Conservation (phyloP, 2,888 invertebrate species). For the Catocala fraxini region DNA sequence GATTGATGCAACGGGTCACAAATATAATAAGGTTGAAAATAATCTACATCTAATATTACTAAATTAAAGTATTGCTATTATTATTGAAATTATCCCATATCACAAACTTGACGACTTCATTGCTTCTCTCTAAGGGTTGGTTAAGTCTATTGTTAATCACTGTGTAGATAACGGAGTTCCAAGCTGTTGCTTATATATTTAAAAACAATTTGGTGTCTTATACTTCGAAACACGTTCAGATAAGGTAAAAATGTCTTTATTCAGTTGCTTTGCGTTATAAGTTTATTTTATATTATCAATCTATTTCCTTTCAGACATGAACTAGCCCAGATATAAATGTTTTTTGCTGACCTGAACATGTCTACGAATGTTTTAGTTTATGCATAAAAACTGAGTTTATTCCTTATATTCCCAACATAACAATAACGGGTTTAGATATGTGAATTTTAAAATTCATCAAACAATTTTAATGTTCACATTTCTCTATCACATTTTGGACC, state of each 20-base stretch:
- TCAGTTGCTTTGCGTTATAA: background rate
- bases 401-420: slow-evolving; percentile 43
- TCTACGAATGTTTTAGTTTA: slow-evolving; percentile 32
- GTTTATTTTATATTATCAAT: background rate
- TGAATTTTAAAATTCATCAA: slow-evolving; percentile 48
- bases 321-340: background rate
- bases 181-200: slow-evolving; percentile 30
- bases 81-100: slow-evolving; percentile 58
- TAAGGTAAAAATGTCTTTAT: too few species aligned
- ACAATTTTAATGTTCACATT: slow-evolving; percentile 63
- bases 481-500: slow-evolving; percentile 78
- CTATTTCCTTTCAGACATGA: background rate
- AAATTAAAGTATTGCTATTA: slow-evolving; percentile 45
- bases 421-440: slow-evolving; percentile 52
- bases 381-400: slow-evolving; percentile 43
- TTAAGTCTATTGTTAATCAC: slow-evolving; percentile 36
- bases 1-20: slow-evolving; percentile 36
- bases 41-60: slow-evolving; percentile 57
- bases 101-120: slow-evolving; percentile 69
- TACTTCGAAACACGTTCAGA: slow-evolving; percentile 33
- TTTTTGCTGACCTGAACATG: slow-evolving; percentile 21
- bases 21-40: slow-evolving; percentile 42
- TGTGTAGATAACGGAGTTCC: slow-evolving; percentile 28
- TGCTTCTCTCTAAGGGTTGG: slow-evolving; percentile 28
- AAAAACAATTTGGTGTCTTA: slow-evolving; percentile 18